Evolutionary conservation across 2,888 invertebrate species (phyloP).

Genomic region (Nymphalis urticae): DNA sequence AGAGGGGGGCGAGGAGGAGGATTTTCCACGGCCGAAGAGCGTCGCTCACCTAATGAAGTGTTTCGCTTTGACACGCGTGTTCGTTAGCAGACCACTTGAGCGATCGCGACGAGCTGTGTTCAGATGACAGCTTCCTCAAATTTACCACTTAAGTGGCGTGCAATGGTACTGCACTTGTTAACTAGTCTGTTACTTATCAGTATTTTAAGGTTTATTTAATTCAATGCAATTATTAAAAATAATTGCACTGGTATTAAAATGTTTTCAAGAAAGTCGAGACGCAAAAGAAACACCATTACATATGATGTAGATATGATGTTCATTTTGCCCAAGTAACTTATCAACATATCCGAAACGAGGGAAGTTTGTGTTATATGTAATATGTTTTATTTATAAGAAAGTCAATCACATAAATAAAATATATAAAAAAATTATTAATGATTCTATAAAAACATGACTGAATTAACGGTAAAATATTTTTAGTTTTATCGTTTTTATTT

Average conservation of each 20-base stretch:
- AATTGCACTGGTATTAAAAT: neutral
- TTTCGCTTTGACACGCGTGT: constrained; percentile 81
- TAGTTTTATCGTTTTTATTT: no score
- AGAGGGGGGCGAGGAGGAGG: constrained; percentile 43
- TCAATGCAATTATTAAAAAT: neutral
- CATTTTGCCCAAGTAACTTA: no score
- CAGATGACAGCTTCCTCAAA: constrained; percentile 77
- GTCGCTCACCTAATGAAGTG: constrained; percentile 80
- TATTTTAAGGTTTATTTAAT: constrained; percentile 41
- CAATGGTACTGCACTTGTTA: constrained; percentile 66
- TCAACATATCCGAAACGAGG: no score
- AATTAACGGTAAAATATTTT: no score
- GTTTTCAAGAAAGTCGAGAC: neutral
- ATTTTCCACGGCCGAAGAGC: constrained; percentile 51
- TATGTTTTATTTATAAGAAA: no score
- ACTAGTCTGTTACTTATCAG: constrained; percentile 63
- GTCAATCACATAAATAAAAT: no score
- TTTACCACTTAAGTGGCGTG: constrained; percentile 78
- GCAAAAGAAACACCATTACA: neutral
- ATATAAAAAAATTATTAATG: no score
- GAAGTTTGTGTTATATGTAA: no score
- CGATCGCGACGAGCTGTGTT: constrained; percentile 68
- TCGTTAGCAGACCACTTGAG: constrained; percentile 79
- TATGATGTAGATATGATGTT: no score
- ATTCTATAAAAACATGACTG: no score